phyloP scores from a whole-genome alignment of 2,797 vertebrate species.

The Peromyscus melanophrys region DNA sequence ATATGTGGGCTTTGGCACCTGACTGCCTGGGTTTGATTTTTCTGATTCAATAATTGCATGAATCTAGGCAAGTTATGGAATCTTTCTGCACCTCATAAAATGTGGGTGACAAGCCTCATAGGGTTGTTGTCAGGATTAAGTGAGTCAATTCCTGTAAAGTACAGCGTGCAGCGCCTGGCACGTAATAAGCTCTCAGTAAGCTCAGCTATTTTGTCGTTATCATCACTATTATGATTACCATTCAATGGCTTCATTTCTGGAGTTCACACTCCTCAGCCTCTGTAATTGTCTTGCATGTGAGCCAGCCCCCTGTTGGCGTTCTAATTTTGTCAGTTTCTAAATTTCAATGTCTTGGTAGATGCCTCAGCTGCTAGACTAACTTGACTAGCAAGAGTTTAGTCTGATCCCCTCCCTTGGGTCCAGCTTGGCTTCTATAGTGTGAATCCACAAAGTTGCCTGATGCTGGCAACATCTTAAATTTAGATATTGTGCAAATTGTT shows the following conservation, averaged over 20 bases:
- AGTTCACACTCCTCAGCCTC: constrained; percentile 37
- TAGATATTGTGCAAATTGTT: constrained; percentile 79
- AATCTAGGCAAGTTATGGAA: constrained; percentile 21
- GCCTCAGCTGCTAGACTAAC: not conserved
- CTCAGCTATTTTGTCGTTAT: constrained; percentile 36
- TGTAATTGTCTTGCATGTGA: constrained; percentile 47
- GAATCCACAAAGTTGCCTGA: constrained; percentile 48
- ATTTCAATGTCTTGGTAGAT: not conserved
- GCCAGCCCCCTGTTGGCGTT: constrained; percentile 14
- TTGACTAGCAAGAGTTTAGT: not conserved
- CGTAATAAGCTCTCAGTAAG: not conserved
- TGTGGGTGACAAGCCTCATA: not conserved
- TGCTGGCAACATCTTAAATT: constrained; percentile 69
- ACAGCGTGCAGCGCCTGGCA: not conserved
- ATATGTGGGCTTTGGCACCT: not conserved
- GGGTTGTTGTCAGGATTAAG: constrained; percentile 42
- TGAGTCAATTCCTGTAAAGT: constrained; percentile 6
- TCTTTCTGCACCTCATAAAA: constrained; percentile 45
- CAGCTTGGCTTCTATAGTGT: constrained; percentile 18
- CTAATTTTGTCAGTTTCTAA: constrained; percentile 51
- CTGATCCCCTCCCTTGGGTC: not conserved
- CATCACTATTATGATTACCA: constrained; percentile 16
- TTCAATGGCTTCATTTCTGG: constrained; percentile 42
- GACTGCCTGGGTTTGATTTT: constrained; percentile 40
- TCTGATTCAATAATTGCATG: constrained; percentile 31